Percentiles rank a stretch among this genome's conserved stretches.
These are phyloP conservation scores for Pteropus rufus DNA, from an alignment of 2,797 vertebrate genomes.

Conservation along the genomic window DNA sequence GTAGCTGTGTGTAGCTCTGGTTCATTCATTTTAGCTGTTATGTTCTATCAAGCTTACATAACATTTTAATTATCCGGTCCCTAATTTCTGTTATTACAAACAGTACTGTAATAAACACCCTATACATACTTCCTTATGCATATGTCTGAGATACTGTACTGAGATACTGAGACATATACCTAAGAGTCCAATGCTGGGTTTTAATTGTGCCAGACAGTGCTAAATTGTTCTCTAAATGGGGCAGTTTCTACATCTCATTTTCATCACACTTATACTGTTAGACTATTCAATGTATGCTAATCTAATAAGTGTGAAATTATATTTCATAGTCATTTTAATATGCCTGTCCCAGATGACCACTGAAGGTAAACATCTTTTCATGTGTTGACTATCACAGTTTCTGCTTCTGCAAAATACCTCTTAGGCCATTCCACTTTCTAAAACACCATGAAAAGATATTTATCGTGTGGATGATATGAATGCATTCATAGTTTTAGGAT, in stretches of 20 bases:
- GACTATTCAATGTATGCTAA: not conserved
- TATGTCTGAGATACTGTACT: not conserved
- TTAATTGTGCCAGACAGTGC: not conserved
- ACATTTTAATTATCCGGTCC: not conserved
- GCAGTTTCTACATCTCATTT: not conserved
- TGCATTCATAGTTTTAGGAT: not conserved
- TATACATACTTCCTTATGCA: not conserved
- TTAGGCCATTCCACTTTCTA: not conserved
- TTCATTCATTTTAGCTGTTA: not conserved
- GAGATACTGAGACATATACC: too few species aligned
- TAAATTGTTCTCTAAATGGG: not conserved
- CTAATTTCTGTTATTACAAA: not conserved
- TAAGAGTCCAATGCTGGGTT: not conserved
- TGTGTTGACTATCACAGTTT: not conserved
- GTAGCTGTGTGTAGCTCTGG: not conserved
- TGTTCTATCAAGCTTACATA: not conserved
- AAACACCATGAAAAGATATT: not conserved
- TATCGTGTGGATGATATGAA: not conserved
- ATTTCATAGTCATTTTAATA: slow-evolving; percentile 39
- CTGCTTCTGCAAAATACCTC: not conserved
- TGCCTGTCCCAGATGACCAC: not conserved
- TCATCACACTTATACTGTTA: not conserved
- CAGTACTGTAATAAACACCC: not conserved
- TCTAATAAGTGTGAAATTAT: slow-evolving; percentile 29
- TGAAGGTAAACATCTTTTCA: slow-evolving; percentile 22